These are phyloP conservation scores for Achroia grisella DNA, from an alignment of 1,140 invertebrate genomes.

Conservation along the genomic window DNA sequence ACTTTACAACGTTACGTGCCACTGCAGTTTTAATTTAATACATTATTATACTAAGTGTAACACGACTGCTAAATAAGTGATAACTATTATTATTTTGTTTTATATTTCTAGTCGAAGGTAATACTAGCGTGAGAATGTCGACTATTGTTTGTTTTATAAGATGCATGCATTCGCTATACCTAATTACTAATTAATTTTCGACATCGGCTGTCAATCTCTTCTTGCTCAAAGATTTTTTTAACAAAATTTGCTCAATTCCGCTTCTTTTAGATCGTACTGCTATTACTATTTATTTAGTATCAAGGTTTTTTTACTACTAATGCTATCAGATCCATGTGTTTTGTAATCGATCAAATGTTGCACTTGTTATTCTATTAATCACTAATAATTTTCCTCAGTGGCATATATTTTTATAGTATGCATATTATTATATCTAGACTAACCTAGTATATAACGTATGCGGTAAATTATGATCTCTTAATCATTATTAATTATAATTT, in stretches of 20 bases:
- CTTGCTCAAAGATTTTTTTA: conserved; percentile 64
- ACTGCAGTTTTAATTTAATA: conserved; percentile 58
- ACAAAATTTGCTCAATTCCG: conserved; percentile 67
- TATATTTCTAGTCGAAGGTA: conserved; percentile 67
- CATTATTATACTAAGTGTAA: conserved; percentile 50
- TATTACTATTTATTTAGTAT: too few relatives aligned
- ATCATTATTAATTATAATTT: conserved; percentile 70
- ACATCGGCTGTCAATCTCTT: conserved; percentile 52
- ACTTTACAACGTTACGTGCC: conserved; percentile 57
- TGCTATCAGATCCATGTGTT: neutral
- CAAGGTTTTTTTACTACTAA: neutral
- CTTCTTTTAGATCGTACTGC: conserved; percentile 19
- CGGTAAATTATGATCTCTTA: conserved; percentile 72
- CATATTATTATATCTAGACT: conserved; percentile 51
- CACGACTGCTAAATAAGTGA: conserved; percentile 67
- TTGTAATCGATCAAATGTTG: conserved; percentile 3
- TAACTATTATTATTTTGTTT: conserved; percentile 53
- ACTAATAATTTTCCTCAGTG: conserved; percentile 42
- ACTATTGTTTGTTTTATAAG: conserved; percentile 36
- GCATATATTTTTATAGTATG: conserved; percentile 51
- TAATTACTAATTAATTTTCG: conserved; percentile 25
- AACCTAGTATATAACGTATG: conserved; percentile 62
- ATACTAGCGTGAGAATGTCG: conserved; percentile 46
- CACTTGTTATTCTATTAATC: conserved; percentile 32
- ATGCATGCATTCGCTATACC: conserved; percentile 11